Base-by-base conservation (phyloP, 2,888 invertebrate genomes). In the Aethes cnicana region DNA sequence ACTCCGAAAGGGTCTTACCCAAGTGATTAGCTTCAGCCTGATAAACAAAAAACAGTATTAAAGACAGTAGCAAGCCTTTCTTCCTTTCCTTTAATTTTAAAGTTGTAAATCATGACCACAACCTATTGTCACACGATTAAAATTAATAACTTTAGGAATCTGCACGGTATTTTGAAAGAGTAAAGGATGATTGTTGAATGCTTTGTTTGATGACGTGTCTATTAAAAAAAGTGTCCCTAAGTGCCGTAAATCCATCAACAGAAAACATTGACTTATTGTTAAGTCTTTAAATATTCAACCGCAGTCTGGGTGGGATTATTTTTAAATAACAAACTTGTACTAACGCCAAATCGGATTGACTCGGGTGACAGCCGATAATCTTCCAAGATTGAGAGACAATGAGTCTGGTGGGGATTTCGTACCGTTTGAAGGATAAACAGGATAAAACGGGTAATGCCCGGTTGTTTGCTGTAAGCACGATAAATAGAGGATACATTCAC, bases 271-370 rank as follows among this genome's bases (percentile, higher is more conserved):
- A 26, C 48, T 54, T 48, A 48, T 54, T 54, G 49, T 54, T 50
- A 48, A 35, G 35, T 8, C 44, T 54, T 42, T 26, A 41, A 53
- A 42, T 36, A 47, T 42, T 9, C 37, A 12, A 30, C 23, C 9
- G 21, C 6, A 47, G 43, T 25, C 41, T 53, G 55, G 55, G 53
- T 55, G 55, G 53, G 53, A 52, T 52, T 52, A 52, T 52, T 46
- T 47, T 43, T 30, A 43, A 42, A 53, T 48, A 53, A 53, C 48
- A 53, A n/a, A 48, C 43, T 48, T 55, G 46, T 48, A 48, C 52
- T 46, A 52, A 47, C 32, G 53, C 43, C 39, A 55, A 53, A 53
- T 53, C 55, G 47, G 53, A 47, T 55, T 55, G 47, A 53, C 53
- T 55, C 44, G 41, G 47, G 42, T 53, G 47, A 53, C 53, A 48